Percentiles rank a stretch among this genome's conserved stretches.
phyloP scores from a whole-genome alignment of 2,888 invertebrate species.

The Artemia sinica region DNA sequence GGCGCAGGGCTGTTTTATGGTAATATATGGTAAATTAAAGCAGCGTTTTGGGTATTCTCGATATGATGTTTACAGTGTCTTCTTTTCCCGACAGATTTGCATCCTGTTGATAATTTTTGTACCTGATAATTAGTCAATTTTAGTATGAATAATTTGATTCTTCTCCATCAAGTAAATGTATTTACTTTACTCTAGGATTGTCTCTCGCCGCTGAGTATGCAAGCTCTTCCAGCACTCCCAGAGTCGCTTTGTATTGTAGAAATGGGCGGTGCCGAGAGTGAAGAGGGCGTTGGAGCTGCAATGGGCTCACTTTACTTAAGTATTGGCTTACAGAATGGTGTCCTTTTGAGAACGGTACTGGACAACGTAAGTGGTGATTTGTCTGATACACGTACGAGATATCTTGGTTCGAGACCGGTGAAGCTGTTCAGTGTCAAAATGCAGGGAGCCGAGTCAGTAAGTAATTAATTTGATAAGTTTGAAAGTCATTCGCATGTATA shows the following conservation, averaged over 20 bases:
- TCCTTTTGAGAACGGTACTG: slow-evolving; percentile 73
- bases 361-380: slow-evolving; percentile 92
- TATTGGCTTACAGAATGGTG: slow-evolving; percentile 93
- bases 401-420: slow-evolving; percentile 84
- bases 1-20: no score
- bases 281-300: slow-evolving; percentile 36
- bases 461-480: slow-evolving; percentile 26
- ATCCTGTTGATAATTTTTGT: no score
- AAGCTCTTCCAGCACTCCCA: slow-evolving; percentile 83
- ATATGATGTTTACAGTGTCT: background rate
- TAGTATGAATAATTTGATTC: no score
- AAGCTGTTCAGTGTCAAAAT: slow-evolving; percentile 88
- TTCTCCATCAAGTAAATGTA: no score
- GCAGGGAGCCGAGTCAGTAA: slow-evolving; percentile 82
- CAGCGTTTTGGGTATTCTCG: no score
- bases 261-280: slow-evolving; percentile 51
- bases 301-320: slow-evolving; percentile 73
- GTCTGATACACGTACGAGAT: slow-evolving; percentile 90
- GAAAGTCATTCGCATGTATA: no score
- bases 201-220: slow-evolving; percentile 83
- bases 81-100: background rate
- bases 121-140: no score
- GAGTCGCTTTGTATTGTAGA: slow-evolving; percentile 94
- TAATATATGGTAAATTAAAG: no score
- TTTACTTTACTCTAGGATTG: slow-evolving; percentile 48